phyloP scores from a whole-genome alignment of 2,797 vertebrate species.

The Platalea minor region DNA sequence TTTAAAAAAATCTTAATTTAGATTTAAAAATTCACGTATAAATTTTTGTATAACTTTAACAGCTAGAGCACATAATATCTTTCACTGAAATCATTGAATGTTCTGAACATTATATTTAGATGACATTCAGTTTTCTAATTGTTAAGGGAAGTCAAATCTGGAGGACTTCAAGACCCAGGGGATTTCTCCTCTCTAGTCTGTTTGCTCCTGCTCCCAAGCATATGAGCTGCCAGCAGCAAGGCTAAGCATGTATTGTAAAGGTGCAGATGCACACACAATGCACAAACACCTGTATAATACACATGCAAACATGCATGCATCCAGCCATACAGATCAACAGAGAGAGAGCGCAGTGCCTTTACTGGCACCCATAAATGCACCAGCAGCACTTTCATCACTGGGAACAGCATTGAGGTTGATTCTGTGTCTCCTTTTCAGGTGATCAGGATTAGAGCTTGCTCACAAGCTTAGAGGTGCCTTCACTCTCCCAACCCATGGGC shows the following conservation, averaged over 20 bases:
- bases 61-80: background rate
- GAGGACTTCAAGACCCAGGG: background rate
- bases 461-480: background rate
- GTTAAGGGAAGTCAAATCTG: background rate
- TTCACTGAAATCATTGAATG: background rate
- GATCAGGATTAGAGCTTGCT: background rate
- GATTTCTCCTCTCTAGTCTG: background rate
- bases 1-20: background rate
- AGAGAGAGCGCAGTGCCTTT: background rate
- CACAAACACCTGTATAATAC: background rate
- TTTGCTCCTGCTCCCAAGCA: rapidly evolving
- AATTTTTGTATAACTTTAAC: background rate
- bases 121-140: background rate
- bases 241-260: background rate
- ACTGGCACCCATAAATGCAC: background rate
- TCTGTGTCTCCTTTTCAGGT: background rate
- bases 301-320: background rate
- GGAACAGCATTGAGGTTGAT: background rate
- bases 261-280: background rate
- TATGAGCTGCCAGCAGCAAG: background rate
- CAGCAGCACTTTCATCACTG: background rate
- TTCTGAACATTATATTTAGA: background rate
- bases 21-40: background rate
- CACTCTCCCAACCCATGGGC: background rate
- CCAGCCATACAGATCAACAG: background rate